phyloP scores from a whole-genome alignment of 2,113 vertebrate genomes.

The Callithrix jacchus region DNA sequence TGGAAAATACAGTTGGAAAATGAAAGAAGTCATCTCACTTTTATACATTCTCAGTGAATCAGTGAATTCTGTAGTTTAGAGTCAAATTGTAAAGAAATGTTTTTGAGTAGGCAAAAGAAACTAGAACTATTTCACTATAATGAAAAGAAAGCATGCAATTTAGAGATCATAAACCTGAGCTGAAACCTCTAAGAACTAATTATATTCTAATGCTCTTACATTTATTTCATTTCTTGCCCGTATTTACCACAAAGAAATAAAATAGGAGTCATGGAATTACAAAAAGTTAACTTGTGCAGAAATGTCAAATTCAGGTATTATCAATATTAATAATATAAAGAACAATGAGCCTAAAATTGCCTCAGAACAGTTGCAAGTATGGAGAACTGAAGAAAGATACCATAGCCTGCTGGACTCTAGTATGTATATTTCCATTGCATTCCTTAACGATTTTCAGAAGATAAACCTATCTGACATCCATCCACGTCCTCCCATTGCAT shows the following conservation, averaged over 20 bases:
- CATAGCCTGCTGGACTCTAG: not conserved
- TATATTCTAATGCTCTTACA: conserved; percentile 1
- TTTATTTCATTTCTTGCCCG: not conserved
- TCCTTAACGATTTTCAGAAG: not conserved
- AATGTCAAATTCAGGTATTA: not conserved
- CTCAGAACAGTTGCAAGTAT: not conserved
- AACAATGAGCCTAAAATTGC: not conserved
- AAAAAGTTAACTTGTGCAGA: not conserved
- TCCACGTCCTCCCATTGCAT: not conserved
- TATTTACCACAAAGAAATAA: conserved; percentile 1
- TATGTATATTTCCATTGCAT: not conserved
- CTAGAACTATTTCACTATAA: not conserved
- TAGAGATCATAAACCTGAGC: conserved; percentile 29
- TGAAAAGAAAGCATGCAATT: not conserved
- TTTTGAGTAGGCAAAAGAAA: conserved; percentile 14
- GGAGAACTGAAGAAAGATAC: not conserved
- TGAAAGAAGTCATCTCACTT: not conserved
- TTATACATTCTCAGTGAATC: not conserved
- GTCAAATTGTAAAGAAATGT: not conserved
- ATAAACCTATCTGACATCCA: not conserved
- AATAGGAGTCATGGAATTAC: not conserved
- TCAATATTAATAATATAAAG: not conserved
- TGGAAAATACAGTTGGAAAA: not conserved
- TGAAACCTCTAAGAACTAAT: conserved; percentile 25
- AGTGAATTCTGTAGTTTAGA: not conserved